Conservation (phyloP, 2,113 vertebrate genomes). For the Paramormyrops kingsleyae region DNA sequence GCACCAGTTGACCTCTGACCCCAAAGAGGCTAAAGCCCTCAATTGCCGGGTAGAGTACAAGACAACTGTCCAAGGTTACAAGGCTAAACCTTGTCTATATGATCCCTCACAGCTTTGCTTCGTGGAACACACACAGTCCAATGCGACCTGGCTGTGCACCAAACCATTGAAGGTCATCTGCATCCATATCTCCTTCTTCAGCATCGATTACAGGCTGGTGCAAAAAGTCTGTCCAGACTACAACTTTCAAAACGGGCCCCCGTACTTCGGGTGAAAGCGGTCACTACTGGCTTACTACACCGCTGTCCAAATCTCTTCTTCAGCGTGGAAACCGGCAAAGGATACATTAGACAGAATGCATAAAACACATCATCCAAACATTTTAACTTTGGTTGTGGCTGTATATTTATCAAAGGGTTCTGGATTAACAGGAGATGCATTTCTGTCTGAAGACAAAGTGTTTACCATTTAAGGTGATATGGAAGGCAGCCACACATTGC, state of each 20-base stretch:
- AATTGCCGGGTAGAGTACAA: conserved; percentile 65
- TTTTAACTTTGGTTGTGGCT: not conserved
- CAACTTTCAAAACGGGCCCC: conserved; percentile 57
- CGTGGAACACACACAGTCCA: conserved; percentile 65
- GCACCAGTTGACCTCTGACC: conserved; percentile 37
- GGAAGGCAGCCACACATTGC: not conserved
- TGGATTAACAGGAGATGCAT: not conserved
- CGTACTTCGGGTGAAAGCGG: conserved; percentile 47
- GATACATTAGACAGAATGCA: not conserved
- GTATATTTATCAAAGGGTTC: not conserved
- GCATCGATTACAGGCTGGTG: conserved; percentile 64
- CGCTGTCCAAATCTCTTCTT: not conserved
- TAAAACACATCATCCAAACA: not conserved
- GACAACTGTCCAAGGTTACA: conserved; percentile 64
- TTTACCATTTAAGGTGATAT: not conserved
- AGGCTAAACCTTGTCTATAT: conserved; percentile 61
- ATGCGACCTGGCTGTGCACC: conserved; percentile 66
- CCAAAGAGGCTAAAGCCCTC: conserved; percentile 46
- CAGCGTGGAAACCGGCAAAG: not conserved
- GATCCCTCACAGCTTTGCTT: conserved; percentile 61
- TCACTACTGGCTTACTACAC: not conserved
- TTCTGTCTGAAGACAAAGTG: not conserved
- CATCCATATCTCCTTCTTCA: conserved; percentile 66
- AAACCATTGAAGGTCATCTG: conserved; percentile 71
- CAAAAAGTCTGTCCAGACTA: conserved; percentile 69